Percentiles rank a stretch among this genome's conserved stretches.
These are phyloP conservation scores for Brotula barbata DNA, from an alignment of 2,797 vertebrate species.

Conservation along the genomic window DNA sequence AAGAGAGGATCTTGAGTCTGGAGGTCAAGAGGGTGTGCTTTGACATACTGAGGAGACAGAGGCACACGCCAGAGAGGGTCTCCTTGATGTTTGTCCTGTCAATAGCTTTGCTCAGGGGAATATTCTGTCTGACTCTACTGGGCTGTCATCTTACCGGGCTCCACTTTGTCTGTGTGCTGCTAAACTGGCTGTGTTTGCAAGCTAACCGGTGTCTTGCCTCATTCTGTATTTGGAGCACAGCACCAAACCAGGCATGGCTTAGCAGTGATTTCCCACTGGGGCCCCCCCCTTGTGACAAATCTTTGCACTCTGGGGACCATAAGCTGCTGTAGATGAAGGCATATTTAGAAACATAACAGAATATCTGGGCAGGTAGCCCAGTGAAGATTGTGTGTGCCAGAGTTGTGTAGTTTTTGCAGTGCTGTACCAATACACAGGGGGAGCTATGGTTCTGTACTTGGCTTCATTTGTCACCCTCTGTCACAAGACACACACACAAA, in stretches of 20 bases:
- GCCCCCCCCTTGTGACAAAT: conserved; percentile 8
- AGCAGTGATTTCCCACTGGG: conserved; percentile 16
- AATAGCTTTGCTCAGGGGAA: conserved; percentile 70
- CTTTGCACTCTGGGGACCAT: background rate
- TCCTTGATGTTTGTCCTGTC: conserved; percentile 78
- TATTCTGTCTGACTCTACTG: conserved; percentile 46
- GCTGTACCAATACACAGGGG: conserved; percentile 46
- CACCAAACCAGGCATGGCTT: conserved; percentile 1
- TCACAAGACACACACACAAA: conserved; percentile 13
- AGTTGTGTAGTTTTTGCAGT: conserved; percentile 26
- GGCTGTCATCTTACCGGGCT: conserved; percentile 42
- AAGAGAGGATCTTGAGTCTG: conserved; percentile 62
- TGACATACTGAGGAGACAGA: conserved; percentile 70
- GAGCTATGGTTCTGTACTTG: conserved; percentile 43
- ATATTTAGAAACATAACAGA: conserved; percentile 24
- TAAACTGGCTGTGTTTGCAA: conserved; percentile 29
- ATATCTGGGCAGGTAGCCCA: conserved; percentile 38
- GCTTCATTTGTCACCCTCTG: conserved; percentile 19
- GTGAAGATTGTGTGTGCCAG: conserved; percentile 29
- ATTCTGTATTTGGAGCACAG: conserved; percentile 17
- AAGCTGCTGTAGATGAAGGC: conserved; percentile 9
- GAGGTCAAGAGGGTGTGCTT: conserved; percentile 75
- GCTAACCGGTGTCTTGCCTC: conserved; percentile 25
- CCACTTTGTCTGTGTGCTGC: conserved; percentile 43
- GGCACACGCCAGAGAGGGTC: conserved; percentile 44